Evolutionary conservation across 2,888 invertebrate genomes (phyloP).

Genomic region (Germaria angustata): DNA sequence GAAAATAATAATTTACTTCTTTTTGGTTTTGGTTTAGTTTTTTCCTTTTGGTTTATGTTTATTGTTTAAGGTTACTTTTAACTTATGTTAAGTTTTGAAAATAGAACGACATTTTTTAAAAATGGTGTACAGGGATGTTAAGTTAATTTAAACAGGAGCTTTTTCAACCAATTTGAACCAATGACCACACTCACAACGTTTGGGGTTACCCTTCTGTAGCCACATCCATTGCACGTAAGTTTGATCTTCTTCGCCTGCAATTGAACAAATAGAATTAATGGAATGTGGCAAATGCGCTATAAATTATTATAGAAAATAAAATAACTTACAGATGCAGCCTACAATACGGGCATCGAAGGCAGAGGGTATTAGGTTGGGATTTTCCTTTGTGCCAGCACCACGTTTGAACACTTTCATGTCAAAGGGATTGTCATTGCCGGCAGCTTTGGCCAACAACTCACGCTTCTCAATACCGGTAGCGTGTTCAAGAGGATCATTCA

Average conservation of each 20-base stretch:
- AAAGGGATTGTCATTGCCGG: conserved; percentile 94
- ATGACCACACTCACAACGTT: conserved; percentile 97
- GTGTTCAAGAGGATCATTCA: conserved; percentile 94
- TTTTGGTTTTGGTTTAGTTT: conserved; percentile 65
- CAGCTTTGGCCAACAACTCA: conserved; percentile 91
- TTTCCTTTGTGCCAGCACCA: conserved; percentile 89
- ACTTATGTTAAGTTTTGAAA: conserved; percentile 70
- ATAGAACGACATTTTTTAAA: conserved; percentile 61
- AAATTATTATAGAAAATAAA: not conserved
- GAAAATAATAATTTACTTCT: conserved; percentile 60
- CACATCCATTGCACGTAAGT: conserved; percentile 96
- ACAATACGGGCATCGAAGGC: conserved; percentile 93
- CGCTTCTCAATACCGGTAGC: conserved; percentile 96
- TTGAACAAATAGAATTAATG: no score
- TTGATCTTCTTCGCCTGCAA: conserved; percentile 91
- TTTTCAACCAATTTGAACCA: conserved; percentile 96
- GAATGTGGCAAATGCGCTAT: no score
- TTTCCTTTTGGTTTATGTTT: conserved; percentile 72
- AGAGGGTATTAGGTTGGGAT: conserved; percentile 94
- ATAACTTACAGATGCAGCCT: conserved; percentile 92
- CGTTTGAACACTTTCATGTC: conserved; percentile 91
- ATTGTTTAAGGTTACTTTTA: conserved; percentile 74
- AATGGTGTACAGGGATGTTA: conserved; percentile 67
- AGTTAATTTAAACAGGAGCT: conserved; percentile 83
- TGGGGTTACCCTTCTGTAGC: conserved; percentile 93